phyloP scores from a whole-genome alignment of 2,888 invertebrate species.

The Therioaphis trifolii region DNA sequence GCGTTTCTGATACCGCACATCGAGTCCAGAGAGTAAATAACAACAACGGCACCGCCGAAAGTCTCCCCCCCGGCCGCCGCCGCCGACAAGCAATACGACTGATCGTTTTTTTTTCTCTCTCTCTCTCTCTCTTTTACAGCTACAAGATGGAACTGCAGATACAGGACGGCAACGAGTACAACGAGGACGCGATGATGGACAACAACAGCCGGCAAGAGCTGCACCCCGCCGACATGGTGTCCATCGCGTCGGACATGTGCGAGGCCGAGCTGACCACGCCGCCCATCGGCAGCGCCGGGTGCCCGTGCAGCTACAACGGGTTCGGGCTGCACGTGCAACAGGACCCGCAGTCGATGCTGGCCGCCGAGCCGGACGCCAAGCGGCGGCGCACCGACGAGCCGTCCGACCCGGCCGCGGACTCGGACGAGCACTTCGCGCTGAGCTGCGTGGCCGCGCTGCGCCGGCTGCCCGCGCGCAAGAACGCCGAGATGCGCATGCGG shows the following conservation, averaged over 20 bases:
- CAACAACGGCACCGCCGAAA: neutral
- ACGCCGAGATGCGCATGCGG: slow-evolving; percentile 54
- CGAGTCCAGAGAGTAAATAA: slow-evolving; percentile 58
- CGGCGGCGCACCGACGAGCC: slow-evolving; percentile 31
- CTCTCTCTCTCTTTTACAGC: neutral
- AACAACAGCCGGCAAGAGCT: slow-evolving; percentile 20
- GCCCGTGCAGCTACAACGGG: slow-evolving; percentile 42
- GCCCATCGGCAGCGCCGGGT: slow-evolving; percentile 29
- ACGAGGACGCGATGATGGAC: slow-evolving; percentile 50
- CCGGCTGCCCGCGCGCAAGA: slow-evolving; percentile 35
- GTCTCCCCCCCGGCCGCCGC: neutral
- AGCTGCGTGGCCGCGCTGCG: slow-evolving; percentile 58
- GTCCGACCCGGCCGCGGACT: slow-evolving; percentile 30
- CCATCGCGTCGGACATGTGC: slow-evolving; percentile 58
- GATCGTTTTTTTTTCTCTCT: too few species aligned
- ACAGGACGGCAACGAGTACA: slow-evolving; percentile 26
- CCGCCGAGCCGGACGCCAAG: neutral
- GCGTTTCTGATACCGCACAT: slow-evolving; percentile 60
- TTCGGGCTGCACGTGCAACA: slow-evolving; percentile 19
- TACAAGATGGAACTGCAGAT: slow-evolving; percentile 41
- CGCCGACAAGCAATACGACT: neutral
- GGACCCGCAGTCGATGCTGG: neutral
- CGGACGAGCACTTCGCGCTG: slow-evolving; percentile 58
- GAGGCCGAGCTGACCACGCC: slow-evolving; percentile 56
- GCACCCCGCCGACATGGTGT: slow-evolving; percentile 49